phyloP scores from a whole-genome alignment of 2,797 vertebrate species.

The Heteromormyrus szaboi region DNA sequence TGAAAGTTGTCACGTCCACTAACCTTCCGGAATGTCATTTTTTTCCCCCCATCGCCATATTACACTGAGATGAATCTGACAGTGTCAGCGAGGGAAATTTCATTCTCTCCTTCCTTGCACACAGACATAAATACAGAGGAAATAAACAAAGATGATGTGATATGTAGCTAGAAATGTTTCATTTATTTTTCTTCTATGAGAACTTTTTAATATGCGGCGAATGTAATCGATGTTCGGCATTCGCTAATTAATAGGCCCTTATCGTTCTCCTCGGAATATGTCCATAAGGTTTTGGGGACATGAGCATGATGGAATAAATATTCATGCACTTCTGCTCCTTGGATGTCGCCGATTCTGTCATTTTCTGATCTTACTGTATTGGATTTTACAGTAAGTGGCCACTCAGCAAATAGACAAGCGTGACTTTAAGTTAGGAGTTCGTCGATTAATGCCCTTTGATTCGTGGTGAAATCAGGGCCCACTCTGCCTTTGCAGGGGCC shows the following conservation, averaged over 20 bases:
- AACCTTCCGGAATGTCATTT: neutral
- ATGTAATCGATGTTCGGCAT: neutral
- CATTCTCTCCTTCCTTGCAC: neutral
- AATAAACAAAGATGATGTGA: neutral
- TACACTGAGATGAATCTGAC: neutral
- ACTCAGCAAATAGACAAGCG: neutral
- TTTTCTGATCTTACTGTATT: conserved; percentile 17
- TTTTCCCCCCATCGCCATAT: neutral
- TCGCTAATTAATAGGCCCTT: conserved; percentile 7
- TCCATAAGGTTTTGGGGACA: neutral
- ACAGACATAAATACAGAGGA: neutral
- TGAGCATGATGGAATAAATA: conserved; percentile 17
- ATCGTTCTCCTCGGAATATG: conserved; percentile 3
- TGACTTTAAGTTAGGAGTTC: conserved; percentile 17
- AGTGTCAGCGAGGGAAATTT: neutral
- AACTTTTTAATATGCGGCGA: neutral
- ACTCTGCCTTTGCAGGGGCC: neutral
- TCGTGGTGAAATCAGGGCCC: conserved; percentile 42
- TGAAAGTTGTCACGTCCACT: neutral
- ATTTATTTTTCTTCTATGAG: neutral
- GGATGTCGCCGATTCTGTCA: conserved; percentile 9
- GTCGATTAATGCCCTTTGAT: conserved; percentile 5
- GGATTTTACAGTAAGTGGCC: conserved; percentile 19
- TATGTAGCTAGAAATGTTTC: neutral
- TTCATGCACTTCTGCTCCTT: conserved; percentile 17